Evolutionary conservation across 2,113 vertebrate genomes (phyloP).

Genomic region (Puffinus mauretanicus): DNA sequence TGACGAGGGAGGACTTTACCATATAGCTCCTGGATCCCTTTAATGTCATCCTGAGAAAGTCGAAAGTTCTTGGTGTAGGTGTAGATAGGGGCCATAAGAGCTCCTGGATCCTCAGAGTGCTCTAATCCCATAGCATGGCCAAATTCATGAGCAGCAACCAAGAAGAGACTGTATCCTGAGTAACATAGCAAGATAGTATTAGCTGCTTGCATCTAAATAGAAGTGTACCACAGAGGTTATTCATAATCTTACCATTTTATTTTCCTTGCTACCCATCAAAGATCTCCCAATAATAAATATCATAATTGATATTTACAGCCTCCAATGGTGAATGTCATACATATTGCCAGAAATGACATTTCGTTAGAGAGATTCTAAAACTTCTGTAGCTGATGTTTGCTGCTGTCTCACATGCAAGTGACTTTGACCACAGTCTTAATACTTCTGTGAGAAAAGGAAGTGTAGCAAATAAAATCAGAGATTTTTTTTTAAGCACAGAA

Average conservation of each 20-base stretch:
- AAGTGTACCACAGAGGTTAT: background rate
- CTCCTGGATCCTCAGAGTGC: conserved; percentile 93
- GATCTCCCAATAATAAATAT: background rate
- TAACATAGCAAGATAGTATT: background rate
- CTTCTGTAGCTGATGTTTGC: background rate
- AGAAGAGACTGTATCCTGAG: conserved; percentile 95
- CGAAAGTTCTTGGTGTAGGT: conserved; percentile 93
- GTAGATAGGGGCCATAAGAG: conserved; percentile 95
- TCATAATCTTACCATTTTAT: background rate
- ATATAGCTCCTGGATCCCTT: conserved; percentile 95
- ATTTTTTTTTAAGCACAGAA: background rate
- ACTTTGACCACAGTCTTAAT: background rate
- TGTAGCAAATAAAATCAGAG: background rate
- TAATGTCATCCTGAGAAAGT: conserved; percentile 90
- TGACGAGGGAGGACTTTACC: conserved; percentile 67
- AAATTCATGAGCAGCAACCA: conserved; percentile 97
- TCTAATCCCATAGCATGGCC: conserved; percentile 96
- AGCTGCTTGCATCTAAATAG: background rate
- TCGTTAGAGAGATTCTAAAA: background rate
- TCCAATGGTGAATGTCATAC: background rate
- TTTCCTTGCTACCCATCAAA: background rate
- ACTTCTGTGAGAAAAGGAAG: background rate
- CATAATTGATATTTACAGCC: background rate
- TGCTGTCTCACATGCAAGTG: background rate
- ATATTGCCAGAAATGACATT: background rate